These are phyloP conservation scores for Neopipo cinnamomea DNA, from an alignment of 2,113 vertebrate genomes.

Conservation along the genomic window DNA sequence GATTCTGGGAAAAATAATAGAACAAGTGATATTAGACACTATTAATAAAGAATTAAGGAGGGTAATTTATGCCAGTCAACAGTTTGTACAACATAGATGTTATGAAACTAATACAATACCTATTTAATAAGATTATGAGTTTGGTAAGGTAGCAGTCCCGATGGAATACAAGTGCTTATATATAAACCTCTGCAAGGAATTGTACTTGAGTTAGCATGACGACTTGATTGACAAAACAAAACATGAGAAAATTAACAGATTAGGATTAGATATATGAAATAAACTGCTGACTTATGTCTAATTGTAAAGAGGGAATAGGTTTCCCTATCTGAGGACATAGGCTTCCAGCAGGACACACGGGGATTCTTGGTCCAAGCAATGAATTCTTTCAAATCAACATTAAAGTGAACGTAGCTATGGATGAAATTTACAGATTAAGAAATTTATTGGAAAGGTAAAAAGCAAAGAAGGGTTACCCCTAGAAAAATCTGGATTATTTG, in stretches of 20 bases:
- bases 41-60: not conserved
- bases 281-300: not conserved
- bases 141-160: not conserved
- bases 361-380: not conserved
- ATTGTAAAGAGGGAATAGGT: not conserved
- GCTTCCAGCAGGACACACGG: not conserved
- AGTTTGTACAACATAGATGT: not conserved
- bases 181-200: not conserved
- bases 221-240: not conserved
- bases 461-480: fast-evolving
- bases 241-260: not conserved
- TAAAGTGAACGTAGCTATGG: not conserved
- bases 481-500: not conserved
- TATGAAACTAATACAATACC: not conserved
- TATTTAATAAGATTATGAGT: not conserved
- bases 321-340: not conserved
- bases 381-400: not conserved
- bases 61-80: not conserved
- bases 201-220: not conserved
- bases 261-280: not conserved
- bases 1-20: not conserved
- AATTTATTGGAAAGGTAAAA: not conserved
- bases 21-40: not conserved
- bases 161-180: not conserved
- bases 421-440: not conserved